These are phyloP conservation scores for Eupithecia subfuscata DNA, from an alignment of 2,888 invertebrate genomes.

Conservation along the genomic window DNA sequence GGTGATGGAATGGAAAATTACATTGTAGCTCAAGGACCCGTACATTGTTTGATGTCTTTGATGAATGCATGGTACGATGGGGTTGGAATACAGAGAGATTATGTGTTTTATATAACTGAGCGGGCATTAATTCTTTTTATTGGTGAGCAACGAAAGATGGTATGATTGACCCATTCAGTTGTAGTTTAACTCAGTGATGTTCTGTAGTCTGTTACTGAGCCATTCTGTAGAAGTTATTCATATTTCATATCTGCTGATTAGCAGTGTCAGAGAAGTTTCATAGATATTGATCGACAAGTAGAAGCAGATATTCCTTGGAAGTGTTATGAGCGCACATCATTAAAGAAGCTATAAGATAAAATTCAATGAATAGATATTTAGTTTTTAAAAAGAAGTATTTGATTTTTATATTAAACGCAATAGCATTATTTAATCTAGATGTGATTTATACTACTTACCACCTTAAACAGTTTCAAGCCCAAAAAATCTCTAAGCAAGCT, in stretches of 20 bases:
- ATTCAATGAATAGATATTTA: not conserved
- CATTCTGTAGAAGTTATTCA: not conserved
- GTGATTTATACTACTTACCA: not conserved
- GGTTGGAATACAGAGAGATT: not conserved
- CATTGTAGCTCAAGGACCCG: slow-evolving; percentile 49
- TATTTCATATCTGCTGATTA: not conserved
- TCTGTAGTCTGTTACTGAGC: not conserved
- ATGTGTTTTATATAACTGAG: not conserved
- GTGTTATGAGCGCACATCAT: not conserved
- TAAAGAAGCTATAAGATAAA: not conserved
- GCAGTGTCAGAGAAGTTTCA: not conserved
- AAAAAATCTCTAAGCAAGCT: not conserved
- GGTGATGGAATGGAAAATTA: slow-evolving; percentile 68
- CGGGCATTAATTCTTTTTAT: not conserved
- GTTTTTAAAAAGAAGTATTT: not conserved
- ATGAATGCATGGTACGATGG: slow-evolving; percentile 15
- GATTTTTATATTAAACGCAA: not conserved
- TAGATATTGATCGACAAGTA: not conserved
- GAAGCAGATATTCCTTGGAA: not conserved
- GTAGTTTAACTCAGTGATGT: not conserved
- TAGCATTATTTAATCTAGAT: not conserved
- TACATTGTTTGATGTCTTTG: slow-evolving; percentile 21
- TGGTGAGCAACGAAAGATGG: not conserved
- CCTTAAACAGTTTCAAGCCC: not conserved
- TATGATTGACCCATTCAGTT: not conserved